A percentile compares a stretch with the other conserved stretches of the same genome.
Evolutionary conservation across 2,113 vertebrate genomes (phyloP).

Genomic region (Halichoeres trimaculatus): DNA sequence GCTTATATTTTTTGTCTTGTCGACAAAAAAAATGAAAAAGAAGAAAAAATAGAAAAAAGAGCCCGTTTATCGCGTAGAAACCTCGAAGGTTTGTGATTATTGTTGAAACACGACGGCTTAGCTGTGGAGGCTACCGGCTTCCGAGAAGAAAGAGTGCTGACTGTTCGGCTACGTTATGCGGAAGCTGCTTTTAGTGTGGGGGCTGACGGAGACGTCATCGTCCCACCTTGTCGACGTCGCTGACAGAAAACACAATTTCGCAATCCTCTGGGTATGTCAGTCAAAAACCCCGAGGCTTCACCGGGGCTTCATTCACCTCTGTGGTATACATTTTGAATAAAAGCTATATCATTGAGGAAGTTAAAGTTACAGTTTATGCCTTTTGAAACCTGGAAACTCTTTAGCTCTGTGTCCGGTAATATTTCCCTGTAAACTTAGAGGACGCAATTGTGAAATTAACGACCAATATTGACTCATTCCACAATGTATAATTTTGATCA

Average conservation of each 20-base stretch:
- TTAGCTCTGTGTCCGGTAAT: not conserved
- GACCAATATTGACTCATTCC: not conserved
- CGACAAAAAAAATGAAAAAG: constrained; percentile 21
- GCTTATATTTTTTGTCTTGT: constrained; percentile 46
- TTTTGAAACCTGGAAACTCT: not conserved
- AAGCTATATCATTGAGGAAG: no score
- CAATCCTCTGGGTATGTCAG: constrained; percentile 11
- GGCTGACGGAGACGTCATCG: constrained; percentile 61
- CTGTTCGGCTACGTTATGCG: constrained; percentile 64
- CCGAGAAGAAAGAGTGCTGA: constrained; percentile 59
- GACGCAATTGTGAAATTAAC: not conserved
- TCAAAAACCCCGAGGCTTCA: not conserved
- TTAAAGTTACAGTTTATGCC: no score
- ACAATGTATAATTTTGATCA: not conserved
- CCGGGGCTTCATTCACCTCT: not conserved
- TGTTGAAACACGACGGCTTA: constrained; percentile 1
- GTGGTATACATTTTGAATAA: no score
- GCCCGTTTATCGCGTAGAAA: constrained; percentile 2
- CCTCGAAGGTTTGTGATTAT: not conserved
- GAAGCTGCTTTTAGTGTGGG: constrained; percentile 48
- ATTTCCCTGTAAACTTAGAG: not conserved
- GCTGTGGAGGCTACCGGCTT: constrained; percentile 19
- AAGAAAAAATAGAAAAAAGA: not conserved
- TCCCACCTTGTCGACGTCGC: constrained; percentile 46
- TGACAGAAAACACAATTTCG: constrained; percentile 37